These are phyloP conservation scores for Belonocnema kinseyi DNA, from an alignment of 1,140 invertebrate genomes.

Conservation along the genomic window DNA sequence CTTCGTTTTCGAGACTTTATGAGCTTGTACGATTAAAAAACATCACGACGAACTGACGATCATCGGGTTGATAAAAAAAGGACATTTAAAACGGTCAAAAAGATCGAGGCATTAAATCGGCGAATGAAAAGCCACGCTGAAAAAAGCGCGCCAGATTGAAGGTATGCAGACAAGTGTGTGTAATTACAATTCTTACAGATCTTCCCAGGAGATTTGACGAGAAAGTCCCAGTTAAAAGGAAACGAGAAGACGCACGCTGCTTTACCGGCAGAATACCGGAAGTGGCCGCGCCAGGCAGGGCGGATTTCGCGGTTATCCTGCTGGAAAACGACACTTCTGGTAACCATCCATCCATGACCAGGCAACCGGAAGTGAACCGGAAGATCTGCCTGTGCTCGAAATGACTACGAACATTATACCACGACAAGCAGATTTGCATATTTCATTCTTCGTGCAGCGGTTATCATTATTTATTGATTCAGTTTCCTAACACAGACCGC, in stretches of 20 bases:
- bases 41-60: slow-evolving; percentile 18
- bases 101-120: background rate
- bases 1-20: background rate
- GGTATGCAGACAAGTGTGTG: background rate
- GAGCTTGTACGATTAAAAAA: slow-evolving; percentile 10
- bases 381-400: slow-evolving; percentile 44
- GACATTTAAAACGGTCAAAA: background rate
- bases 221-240: slow-evolving; percentile 29
- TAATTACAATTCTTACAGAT: slow-evolving; percentile 21
- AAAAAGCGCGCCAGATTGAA: background rate
- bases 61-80: slow-evolving; percentile 18
- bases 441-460: slow-evolving; percentile 18
- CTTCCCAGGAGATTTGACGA: slow-evolving; percentile 37
- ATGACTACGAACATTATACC: slow-evolving; percentile 14
- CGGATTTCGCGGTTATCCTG: slow-evolving; percentile 46
- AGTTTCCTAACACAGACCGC: background rate
- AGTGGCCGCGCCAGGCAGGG: slow-evolving; percentile 48
- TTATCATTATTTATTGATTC: slow-evolving; percentile 15
- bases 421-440: slow-evolving; percentile 15
- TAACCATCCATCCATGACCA: slow-evolving; percentile 35
- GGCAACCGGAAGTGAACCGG: slow-evolving; percentile 46
- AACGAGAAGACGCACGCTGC: slow-evolving; percentile 18
- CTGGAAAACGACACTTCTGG: slow-evolving; percentile 53
- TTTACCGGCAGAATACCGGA: slow-evolving; percentile 33
- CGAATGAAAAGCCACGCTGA: background rate